phyloP scores from a whole-genome alignment of 2,888 invertebrate species.

The Hydrotaea cyrtoneurina region DNA sequence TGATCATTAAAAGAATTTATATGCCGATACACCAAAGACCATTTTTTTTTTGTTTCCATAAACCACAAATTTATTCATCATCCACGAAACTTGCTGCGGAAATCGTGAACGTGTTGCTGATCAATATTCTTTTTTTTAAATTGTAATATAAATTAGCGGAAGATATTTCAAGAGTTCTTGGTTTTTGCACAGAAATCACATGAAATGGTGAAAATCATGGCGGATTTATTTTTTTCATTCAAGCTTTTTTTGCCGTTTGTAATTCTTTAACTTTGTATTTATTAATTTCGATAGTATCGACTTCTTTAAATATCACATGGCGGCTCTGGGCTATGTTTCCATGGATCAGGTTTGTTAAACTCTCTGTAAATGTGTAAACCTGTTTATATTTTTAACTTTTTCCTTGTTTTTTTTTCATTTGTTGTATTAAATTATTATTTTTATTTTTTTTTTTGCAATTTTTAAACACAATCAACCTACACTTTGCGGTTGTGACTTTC shows the following conservation, averaged over 20 bases:
- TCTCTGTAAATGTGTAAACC: conserved; percentile 23
- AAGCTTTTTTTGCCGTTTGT: not conserved
- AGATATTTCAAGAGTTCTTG: not conserved
- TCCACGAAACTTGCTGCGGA: conserved; percentile 8
- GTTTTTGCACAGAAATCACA: conserved; percentile 2
- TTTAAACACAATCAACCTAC: conserved; percentile 24
- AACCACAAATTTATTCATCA: conserved; percentile 5
- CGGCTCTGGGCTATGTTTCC: not conserved
- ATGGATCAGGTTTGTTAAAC: conserved; percentile 17
- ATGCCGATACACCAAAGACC: not conserved
- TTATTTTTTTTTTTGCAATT: not conserved
- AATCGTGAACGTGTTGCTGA: conserved; percentile 29
- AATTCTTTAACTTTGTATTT: conserved; percentile 8
- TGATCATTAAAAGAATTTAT: not conserved
- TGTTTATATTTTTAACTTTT: conserved; percentile 8
- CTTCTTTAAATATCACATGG: too few relatives aligned
- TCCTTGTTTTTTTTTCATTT: not conserved
- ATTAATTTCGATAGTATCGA: too few relatives aligned
- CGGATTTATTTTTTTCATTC: not conserved
- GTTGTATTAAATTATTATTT: conserved; percentile 14
- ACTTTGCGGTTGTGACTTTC: conserved; percentile 18
- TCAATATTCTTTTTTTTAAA: not conserved
- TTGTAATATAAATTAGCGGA: not conserved
- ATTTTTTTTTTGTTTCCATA: conserved; percentile 1
- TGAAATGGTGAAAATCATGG: not conserved